phyloP scores from a whole-genome alignment of 2,888 invertebrate species.

The Mythimna impura region DNA sequence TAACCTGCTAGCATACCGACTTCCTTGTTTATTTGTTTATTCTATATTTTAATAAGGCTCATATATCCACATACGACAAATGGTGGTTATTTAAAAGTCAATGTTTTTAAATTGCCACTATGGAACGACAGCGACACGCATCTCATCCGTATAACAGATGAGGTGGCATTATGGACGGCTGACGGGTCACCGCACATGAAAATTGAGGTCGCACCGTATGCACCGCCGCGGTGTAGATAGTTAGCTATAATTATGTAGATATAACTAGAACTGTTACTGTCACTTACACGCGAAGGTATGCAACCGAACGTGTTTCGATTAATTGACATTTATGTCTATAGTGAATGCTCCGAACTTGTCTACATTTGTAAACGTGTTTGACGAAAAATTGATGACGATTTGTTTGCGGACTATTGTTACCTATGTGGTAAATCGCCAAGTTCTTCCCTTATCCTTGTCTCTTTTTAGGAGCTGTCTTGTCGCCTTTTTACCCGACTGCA shows the following conservation, averaged over 20 bases:
- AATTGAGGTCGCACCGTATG: conserved; percentile 77
- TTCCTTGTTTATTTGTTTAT: background rate
- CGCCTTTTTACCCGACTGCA: too few relatives aligned
- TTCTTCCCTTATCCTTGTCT: background rate
- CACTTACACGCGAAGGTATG: conserved; percentile 54
- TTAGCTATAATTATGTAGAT: conserved; percentile 23
- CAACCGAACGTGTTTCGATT: conserved; percentile 38
- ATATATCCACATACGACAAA: background rate
- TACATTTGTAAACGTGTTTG: background rate
- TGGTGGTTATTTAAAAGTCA: conserved; percentile 16
- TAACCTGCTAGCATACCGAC: background rate
- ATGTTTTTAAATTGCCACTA: conserved; percentile 50
- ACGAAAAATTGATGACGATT: background rate
- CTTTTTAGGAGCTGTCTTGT: too few relatives aligned
- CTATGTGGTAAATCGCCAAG: background rate
- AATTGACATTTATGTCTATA: conserved; percentile 33
- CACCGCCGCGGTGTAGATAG: conserved; percentile 48
- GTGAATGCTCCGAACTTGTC: conserved; percentile 1
- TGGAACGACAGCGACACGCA: conserved; percentile 28
- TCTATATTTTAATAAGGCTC: background rate
- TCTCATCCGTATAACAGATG: conserved; percentile 49
- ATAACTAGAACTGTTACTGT: conserved; percentile 34
- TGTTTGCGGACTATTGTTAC: background rate
- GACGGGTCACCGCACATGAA: conserved; percentile 80
- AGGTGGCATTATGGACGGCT: conserved; percentile 62